Conservation (phyloP, 1,140 invertebrate genomes). For the Epicauta chinensis region DNA sequence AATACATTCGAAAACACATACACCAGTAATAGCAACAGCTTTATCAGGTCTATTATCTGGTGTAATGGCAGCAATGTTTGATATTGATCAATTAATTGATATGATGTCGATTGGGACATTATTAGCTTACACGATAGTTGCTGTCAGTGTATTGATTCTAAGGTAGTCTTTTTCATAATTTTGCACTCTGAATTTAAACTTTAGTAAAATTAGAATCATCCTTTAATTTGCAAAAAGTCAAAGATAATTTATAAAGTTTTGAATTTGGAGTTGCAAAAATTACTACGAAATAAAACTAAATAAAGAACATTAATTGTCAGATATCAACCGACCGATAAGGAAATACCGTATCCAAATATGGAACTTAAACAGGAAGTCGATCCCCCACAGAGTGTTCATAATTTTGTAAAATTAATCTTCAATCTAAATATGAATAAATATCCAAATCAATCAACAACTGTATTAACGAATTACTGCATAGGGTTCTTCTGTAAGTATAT, state of each 20-base stretch:
- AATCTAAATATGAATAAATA: slow-evolving; percentile 36
- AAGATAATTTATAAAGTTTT: background rate
- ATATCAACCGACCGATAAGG: background rate
- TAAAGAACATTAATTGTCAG: too few relatives aligned
- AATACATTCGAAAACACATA: slow-evolving; percentile 68
- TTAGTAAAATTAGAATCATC: too few relatives aligned
- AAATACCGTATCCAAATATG: background rate
- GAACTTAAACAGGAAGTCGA: slow-evolving; percentile 6
- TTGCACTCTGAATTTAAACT: too few relatives aligned
- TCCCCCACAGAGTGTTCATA: background rate
- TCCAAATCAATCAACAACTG: slow-evolving; percentile 19
- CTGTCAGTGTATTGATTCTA: slow-evolving; percentile 79
- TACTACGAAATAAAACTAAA: background rate
- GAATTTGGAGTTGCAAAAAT: background rate
- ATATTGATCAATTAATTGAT: slow-evolving; percentile 81
- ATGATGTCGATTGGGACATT: slow-evolving; percentile 96
- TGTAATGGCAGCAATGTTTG: slow-evolving; percentile 78
- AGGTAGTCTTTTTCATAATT: too few relatives aligned
- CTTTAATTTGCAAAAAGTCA: too few relatives aligned
- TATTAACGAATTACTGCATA: slow-evolving; percentile 28
- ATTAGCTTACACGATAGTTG: slow-evolving; percentile 87
- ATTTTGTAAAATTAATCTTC: slow-evolving; percentile 26
- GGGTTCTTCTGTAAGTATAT: slow-evolving; percentile 18
- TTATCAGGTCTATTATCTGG: slow-evolving; percentile 70
- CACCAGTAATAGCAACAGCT: slow-evolving; percentile 75